These are phyloP conservation scores for Gastracanthus pulcherrimus DNA, from an alignment of 2,888 invertebrate genomes.

Conservation along the genomic window DNA sequence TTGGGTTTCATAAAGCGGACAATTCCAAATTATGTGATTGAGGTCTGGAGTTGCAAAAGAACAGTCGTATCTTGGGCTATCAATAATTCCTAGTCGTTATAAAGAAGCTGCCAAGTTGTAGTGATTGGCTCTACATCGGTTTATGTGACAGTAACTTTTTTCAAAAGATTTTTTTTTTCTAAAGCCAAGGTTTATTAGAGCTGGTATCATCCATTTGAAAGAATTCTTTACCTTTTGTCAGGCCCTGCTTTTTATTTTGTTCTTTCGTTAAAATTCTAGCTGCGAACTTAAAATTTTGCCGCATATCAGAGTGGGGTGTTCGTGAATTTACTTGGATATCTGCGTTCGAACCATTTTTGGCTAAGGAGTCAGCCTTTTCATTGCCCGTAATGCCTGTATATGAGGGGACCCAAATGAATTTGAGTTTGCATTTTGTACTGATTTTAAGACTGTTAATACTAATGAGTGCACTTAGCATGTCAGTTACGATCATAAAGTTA, in stretches of 20 bases:
- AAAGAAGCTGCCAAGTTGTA: slow-evolving; percentile 12
- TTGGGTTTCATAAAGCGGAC: slow-evolving; percentile 1
- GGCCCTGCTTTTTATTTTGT: too few species aligned
- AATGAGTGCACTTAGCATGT: not conserved
- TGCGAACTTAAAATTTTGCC: not conserved
- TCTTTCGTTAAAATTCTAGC: too few species aligned
- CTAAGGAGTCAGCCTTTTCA: not conserved
- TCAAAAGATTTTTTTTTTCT: not conserved
- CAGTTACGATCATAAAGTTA: too few species aligned
- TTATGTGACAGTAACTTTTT: not conserved
- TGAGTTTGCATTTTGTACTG: not conserved
- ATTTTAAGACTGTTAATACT: not conserved
- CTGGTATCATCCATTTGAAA: not conserved
- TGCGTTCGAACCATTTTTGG: not conserved
- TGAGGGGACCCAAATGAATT: not conserved
- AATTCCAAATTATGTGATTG: slow-evolving; percentile 22
- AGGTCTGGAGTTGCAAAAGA: not conserved
- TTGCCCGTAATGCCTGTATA: not conserved
- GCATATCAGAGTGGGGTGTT: not conserved
- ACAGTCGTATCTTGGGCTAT: slow-evolving; percentile 4
- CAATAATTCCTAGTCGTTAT: not conserved
- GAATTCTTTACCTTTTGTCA: not conserved
- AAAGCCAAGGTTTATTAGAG: not conserved
- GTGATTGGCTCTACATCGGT: slow-evolving; percentile 9
- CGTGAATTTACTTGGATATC: not conserved